Conservation (phyloP, 2,113 vertebrate genomes). For the Mormoops blainvillei region DNA sequence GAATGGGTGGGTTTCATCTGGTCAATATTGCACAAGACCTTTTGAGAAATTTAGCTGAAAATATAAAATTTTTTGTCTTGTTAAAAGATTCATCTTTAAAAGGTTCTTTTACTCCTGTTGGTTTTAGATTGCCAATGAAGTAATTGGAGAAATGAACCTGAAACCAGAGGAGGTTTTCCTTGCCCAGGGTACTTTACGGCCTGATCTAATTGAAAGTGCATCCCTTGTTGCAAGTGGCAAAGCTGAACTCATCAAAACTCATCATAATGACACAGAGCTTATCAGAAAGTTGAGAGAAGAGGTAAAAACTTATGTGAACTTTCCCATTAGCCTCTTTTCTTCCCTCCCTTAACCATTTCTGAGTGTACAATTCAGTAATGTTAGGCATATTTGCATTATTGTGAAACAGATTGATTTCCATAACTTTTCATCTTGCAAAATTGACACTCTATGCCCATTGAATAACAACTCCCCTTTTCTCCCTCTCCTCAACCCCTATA, state of each 20-base stretch:
- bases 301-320: conserved; percentile 76
- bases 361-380: not conserved
- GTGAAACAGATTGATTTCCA: not conserved
- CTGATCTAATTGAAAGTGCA: conserved; percentile 97
- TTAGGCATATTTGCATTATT: not conserved
- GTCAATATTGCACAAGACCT: not conserved
- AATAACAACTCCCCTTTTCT: not conserved
- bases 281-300: conserved; percentile 96
- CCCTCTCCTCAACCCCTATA: not conserved
- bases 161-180: conserved; percentile 97
- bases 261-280: conserved; percentile 98
- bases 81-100: not conserved
- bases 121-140: conserved; percentile 94
- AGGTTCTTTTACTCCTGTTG: not conserved
- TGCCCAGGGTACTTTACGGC: conserved; percentile 95
- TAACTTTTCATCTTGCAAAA: not conserved
- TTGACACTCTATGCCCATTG: not conserved
- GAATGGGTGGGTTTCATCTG: not conserved
- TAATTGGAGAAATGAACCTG: conserved; percentile 98
- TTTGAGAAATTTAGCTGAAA: not conserved
- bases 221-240: conserved; percentile 94
- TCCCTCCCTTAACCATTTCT: not conserved
- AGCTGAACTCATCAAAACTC: conserved; percentile 98
- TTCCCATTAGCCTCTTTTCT: not conserved
- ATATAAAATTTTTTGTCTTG: not conserved